These are phyloP conservation scores for Saturnia pavonia DNA, from an alignment of 2,888 invertebrate genomes.

Conservation along the genomic window DNA sequence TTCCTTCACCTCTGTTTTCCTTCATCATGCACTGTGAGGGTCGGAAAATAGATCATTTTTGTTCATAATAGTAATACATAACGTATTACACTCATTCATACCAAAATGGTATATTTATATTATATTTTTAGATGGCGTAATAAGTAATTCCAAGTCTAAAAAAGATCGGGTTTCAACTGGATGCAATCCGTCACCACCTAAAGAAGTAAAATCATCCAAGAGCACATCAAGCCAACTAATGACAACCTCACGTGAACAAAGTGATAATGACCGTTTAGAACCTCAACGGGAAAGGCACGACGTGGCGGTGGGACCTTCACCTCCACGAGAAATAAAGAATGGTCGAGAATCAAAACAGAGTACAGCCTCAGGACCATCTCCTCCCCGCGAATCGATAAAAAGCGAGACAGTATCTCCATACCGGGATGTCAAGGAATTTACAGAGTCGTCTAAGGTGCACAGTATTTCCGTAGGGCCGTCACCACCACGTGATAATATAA, in stretches of 20 bases:
- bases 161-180: conserved; percentile 77
- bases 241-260: conserved; percentile 75
- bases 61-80: too few relatives aligned
- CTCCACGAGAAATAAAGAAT: conserved; percentile 55
- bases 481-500: conserved; percentile 55
- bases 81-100: too few relatives aligned
- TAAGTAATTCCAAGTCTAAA: conserved; percentile 49
- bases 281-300: conserved; percentile 50
- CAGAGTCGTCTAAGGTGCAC: conserved; percentile 45
- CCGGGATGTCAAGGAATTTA: conserved; percentile 32
- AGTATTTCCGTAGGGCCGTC: conserved; percentile 67
- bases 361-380: conserved; percentile 37
- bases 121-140: conserved; percentile 43
- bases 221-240: conserved; percentile 49
- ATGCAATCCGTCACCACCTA: conserved; percentile 84
- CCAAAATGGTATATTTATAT: neutral
- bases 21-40: too few relatives aligned
- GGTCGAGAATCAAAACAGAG: conserved; percentile 27
- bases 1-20: too few relatives aligned
- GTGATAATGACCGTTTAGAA: conserved; percentile 32
- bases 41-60: too few relatives aligned
- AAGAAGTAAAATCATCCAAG: conserved; percentile 54
- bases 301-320: conserved; percentile 70
- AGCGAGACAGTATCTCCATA: conserved; percentile 45
- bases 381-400: conserved; percentile 36